Percentiles rank a stretch among this genome's conserved stretches.
Evolutionary conservation across 2,888 invertebrate species (phyloP).

Genomic region (Nomada ferruginata): DNA sequence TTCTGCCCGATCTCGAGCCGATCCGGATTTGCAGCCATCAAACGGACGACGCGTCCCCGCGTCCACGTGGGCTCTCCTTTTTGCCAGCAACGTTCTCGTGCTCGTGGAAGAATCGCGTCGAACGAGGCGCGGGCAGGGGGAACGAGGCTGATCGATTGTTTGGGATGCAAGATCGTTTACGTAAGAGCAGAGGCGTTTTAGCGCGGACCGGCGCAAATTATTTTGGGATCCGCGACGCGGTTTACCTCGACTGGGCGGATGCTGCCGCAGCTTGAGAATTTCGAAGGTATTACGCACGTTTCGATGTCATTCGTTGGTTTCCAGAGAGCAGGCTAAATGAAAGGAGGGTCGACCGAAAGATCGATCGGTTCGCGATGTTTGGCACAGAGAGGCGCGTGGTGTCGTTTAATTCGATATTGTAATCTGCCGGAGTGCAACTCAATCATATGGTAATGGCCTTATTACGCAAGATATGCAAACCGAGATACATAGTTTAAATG

Average conservation of each 20-base stretch:
- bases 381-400: not conserved
- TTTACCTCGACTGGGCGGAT: constrained; percentile 47
- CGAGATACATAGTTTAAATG: constrained; percentile 6
- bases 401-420: not conserved
- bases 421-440: not conserved
- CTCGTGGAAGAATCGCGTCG: not conserved
- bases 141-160: constrained; percentile 27
- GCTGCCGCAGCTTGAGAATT: constrained; percentile 23
- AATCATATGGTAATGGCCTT: constrained; percentile 1
- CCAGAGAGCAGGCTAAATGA: too few relatives aligned
- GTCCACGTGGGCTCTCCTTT: not conserved
- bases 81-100: not conserved
- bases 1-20: not conserved
- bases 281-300: not conserved
- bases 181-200: constrained; percentile 47
- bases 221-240: constrained; percentile 62
- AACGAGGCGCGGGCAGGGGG: not conserved
- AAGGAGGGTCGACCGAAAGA: too few relatives aligned
- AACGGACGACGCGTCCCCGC: not conserved
- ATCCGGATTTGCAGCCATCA: constrained; percentile 6
- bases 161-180: constrained; percentile 41
- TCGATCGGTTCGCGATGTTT: not conserved
- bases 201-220: constrained; percentile 51
- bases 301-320: too few relatives aligned
- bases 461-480: not conserved